Conservation (phyloP, 2,888 invertebrate genomes). For the Lycaena phlaeas region DNA sequence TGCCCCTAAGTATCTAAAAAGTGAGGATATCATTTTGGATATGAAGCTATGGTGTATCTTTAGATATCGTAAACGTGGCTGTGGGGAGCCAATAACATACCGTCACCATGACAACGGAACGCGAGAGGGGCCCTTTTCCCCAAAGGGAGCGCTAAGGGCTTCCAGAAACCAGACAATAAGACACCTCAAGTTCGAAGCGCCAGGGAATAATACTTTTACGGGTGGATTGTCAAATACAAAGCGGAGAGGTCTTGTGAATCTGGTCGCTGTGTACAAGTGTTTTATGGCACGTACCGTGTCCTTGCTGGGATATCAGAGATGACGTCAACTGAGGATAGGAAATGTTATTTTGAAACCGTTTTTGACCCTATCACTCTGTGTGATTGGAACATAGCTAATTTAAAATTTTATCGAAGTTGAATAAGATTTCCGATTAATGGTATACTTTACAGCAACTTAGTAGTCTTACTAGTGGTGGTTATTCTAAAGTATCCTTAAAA, state of each 20-base stretch:
- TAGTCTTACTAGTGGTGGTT: too few species aligned
- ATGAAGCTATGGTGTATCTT: slow-evolving; percentile 10
- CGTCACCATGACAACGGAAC: slow-evolving; percentile 53
- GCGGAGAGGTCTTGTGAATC: slow-evolving; percentile 24
- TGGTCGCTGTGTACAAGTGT: slow-evolving; percentile 38
- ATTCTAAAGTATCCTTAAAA: too few species aligned
- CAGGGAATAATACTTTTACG: slow-evolving; percentile 25
- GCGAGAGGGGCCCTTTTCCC: slow-evolving; percentile 49
- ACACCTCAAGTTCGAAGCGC: slow-evolving; percentile 35
- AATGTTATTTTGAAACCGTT: background rate
- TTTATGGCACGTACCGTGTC: slow-evolving; percentile 25
- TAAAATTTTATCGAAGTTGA: too few species aligned
- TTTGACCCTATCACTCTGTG: background rate
- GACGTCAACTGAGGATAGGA: background rate
- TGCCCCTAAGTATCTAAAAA: too few species aligned
- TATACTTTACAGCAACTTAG: too few species aligned
- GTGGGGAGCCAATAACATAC: slow-evolving; percentile 64
- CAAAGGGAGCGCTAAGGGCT: slow-evolving; percentile 39
- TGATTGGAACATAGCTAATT: too few species aligned
- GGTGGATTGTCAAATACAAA: slow-evolving; percentile 18
- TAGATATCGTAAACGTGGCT: slow-evolving; percentile 38
- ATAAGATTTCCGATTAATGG: too few species aligned
- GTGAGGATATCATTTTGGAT: slow-evolving; percentile 19
- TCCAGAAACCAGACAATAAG: slow-evolving; percentile 47
- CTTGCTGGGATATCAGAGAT: slow-evolving; percentile 20